Base-by-base conservation (phyloP, 2,113 vertebrate species). In the Pachycephala philippinensis region DNA sequence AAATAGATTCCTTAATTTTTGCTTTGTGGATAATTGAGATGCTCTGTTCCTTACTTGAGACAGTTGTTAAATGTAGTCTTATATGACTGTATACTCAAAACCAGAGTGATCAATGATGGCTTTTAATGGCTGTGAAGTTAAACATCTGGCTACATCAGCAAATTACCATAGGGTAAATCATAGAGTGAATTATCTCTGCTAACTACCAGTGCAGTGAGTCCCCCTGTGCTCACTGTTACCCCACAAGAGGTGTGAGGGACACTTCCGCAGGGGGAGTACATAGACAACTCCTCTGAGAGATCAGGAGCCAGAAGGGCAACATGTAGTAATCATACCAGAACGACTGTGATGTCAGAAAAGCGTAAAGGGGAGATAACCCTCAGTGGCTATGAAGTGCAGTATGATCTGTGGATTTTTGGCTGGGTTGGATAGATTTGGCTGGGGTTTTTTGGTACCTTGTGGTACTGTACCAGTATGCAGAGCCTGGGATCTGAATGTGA, bases 211-310 rank as follows among this genome's bases (percentile, higher is more conserved):
- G 47, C 65, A 57, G 21, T 50, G 66, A 28, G 26, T 53, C 69
- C 47, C 18, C 4, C 4, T 1, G 0, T 60, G 33, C 47, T 84
- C 3, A 0, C 30, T 75, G 37, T 49, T 75, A 30, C 18, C 15
- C 11, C 47, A 22, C 1, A 2, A 35, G 31, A 39, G 9, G 3
- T 44, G 10, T 35, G 28, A 45, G 53, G 17, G 42, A 52, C 1
- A 1, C 10, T 83, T 42, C 15, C 17, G 5, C 3, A 5, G 15
- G 10, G 3, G 7, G 8, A 45, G 5, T 52, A 15, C 12, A 10
- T 1, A 20, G 23, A 7, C 49, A 42, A 8, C n/a, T 65, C 21
- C 20, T 88, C 49, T 37, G 63, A 69, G 52, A 42, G 31, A 35
- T 47, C 0, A 0, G 40, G n/a, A 76, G 15, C 42, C 22, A 27